Conservation (phyloP, 1,140 invertebrate species). For the Orchesella cincta region DNA sequence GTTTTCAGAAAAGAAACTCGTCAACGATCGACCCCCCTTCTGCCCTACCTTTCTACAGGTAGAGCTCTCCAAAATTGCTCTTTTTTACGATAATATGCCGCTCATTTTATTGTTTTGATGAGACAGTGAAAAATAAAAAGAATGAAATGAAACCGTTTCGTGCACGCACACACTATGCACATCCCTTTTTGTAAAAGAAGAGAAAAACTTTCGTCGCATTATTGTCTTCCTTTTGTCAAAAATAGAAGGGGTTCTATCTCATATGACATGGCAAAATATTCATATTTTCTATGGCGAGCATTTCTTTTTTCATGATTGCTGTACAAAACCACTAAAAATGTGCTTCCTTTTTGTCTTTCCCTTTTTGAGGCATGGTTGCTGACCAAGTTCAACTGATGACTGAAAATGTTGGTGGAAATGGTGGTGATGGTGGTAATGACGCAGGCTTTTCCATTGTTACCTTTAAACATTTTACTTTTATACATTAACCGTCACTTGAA, state of each 20-base stretch:
- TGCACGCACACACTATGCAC: background rate
- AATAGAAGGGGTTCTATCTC: background rate
- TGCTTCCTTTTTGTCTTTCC: too few species aligned
- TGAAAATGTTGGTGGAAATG: too few species aligned
- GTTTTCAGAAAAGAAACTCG: slow-evolving; percentile 6
- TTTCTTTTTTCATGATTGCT: too few species aligned
- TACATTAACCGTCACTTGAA: too few species aligned
- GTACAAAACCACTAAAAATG: too few species aligned
- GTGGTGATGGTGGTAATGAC: too few species aligned
- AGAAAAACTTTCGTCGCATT: background rate
- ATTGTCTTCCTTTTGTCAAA: background rate
- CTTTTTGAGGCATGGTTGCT: too few species aligned
- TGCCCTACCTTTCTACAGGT: background rate
- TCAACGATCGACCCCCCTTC: background rate
- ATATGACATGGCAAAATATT: background rate
- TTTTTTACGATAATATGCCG: background rate
- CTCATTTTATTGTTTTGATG: background rate
- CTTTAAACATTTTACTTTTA: too few species aligned
- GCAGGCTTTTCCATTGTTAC: too few species aligned
- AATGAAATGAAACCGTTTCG: background rate
- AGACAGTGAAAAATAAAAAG: background rate
- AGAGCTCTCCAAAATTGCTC: background rate
- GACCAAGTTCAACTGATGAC: too few species aligned
- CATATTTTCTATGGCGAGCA: background rate
- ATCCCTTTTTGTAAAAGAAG: background rate